Evolutionary conservation across 2,113 vertebrate species (phyloP).

Genomic region (Euleptes europaea): DNA sequence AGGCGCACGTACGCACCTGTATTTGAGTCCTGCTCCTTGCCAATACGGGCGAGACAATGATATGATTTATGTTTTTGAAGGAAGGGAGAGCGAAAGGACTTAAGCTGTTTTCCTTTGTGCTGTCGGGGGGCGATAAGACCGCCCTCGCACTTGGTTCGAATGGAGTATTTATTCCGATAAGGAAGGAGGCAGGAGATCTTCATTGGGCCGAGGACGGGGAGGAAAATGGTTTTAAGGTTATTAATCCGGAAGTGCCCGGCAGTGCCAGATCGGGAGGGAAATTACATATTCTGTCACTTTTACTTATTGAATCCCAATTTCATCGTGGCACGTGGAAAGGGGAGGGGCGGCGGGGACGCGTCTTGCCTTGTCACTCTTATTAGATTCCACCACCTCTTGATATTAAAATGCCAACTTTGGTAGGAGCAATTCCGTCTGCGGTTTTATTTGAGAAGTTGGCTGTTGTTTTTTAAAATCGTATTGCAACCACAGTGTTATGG

Average conservation of each 20-base stretch:
- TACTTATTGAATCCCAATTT: conserved; percentile 80
- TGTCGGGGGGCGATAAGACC: conserved; percentile 67
- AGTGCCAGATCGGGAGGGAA: conserved; percentile 73
- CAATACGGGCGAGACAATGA: conserved; percentile 62
- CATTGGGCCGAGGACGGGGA: conserved; percentile 20
- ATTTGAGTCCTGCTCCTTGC: conserved; percentile 33
- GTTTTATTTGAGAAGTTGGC: conserved; percentile 45
- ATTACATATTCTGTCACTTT: conserved; percentile 85
- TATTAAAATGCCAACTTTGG: conserved; percentile 77
- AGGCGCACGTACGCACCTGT: background rate
- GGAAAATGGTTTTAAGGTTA: conserved; percentile 69
- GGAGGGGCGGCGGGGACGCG: conserved; percentile 32
- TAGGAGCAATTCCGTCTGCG: conserved; percentile 66
- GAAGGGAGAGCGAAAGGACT: conserved; percentile 41
- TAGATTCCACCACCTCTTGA: conserved; percentile 81
- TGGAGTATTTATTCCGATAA: conserved; percentile 73
- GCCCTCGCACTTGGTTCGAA: conserved; percentile 61
- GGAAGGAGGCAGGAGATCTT: conserved; percentile 65
- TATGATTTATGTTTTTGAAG: conserved; percentile 59
- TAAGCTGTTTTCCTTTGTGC: conserved; percentile 65
- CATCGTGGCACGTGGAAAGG: conserved; percentile 55
- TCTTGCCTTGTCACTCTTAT: conserved; percentile 76
- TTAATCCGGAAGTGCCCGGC: conserved; percentile 76
- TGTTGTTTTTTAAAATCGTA: background rate
- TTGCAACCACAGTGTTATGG: conserved; percentile 44